Percentiles rank a stretch among this genome's conserved stretches.
Evolutionary conservation across 2,113 vertebrate species (phyloP).

Genomic region (Columbina picui): DNA sequence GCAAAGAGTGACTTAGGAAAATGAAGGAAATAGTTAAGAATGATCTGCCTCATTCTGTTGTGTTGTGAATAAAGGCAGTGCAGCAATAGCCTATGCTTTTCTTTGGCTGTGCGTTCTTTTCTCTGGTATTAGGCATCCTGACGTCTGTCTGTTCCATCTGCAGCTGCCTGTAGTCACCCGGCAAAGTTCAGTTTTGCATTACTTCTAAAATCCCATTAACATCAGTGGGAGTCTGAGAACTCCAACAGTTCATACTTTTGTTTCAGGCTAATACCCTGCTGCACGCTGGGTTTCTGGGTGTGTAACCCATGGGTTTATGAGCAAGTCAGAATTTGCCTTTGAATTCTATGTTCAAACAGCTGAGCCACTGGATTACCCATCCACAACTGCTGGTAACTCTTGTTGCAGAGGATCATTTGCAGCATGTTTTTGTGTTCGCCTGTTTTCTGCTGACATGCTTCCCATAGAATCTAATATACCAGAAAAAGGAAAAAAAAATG

Average conservation of each 20-base stretch:
- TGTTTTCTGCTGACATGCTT: conserved; percentile 80
- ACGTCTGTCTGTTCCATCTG: neutral
- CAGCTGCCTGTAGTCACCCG: neutral
- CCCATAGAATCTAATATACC: conserved; percentile 76
- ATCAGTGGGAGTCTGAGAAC: neutral
- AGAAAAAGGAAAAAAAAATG: neutral
- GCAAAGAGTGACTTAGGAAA: neutral
- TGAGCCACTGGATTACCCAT: conserved; percentile 70
- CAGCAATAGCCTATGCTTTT: neutral
- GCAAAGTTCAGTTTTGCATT: neutral
- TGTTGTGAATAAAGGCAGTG: neutral
- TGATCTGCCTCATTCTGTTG: neutral
- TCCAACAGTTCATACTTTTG: neutral
- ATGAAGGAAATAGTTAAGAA: neutral
- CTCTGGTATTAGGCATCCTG: neutral
- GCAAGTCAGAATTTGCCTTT: neutral
- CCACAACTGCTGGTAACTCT: conserved; percentile 80
- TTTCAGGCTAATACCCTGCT: neutral
- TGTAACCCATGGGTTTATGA: neutral
- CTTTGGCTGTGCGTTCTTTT: neutral
- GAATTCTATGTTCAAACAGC: neutral
- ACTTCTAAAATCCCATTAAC: neutral
- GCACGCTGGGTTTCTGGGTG: neutral
- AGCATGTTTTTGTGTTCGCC: conserved; percentile 80
- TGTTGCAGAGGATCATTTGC: conserved; percentile 82